These are phyloP conservation scores for Prochilodus magdalenae DNA, from an alignment of 2,113 vertebrate genomes.

Conservation along the genomic window DNA sequence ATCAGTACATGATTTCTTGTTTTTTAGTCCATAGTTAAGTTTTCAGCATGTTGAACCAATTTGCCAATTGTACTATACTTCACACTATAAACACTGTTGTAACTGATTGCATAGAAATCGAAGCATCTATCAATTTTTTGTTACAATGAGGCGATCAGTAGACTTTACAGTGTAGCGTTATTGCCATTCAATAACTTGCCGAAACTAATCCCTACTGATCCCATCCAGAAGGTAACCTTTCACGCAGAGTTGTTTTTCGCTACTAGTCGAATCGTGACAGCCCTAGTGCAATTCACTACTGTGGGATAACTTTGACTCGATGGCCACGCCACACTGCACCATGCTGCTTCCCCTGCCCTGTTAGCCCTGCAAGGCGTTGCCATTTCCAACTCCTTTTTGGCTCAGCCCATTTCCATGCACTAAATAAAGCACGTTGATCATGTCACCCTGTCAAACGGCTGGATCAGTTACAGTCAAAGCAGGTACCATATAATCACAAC, in stretches of 20 bases:
- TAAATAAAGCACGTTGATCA: conserved; percentile 45
- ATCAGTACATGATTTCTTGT: no score
- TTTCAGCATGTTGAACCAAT: no score
- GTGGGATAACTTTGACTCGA: not conserved
- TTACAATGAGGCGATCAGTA: not conserved
- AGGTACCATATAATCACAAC: conserved; percentile 46
- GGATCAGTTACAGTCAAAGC: conserved; percentile 45
- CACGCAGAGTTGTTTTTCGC: rapidly evolving
- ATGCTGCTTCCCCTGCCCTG: not conserved
- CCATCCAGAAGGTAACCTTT: not conserved
- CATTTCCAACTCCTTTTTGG: conserved; percentile 19
- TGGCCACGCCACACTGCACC: not conserved
- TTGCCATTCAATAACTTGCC: not conserved
- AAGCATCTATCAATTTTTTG: no score
- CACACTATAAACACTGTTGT: no score
- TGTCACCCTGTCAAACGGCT: conserved; percentile 38
- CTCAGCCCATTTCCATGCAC: conserved; percentile 37
- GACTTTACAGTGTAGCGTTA: not conserved
- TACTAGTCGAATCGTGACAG: not conserved
- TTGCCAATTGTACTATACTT: no score
- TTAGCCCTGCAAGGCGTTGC: conserved; percentile 27
- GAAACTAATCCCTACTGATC: not conserved
- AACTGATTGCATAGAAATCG: no score
- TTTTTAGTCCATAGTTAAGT: no score
- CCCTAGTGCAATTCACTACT: not conserved